Evolutionary conservation across 1,140 invertebrate species (phyloP).

Genomic region (Oedothorax gibbosus): DNA sequence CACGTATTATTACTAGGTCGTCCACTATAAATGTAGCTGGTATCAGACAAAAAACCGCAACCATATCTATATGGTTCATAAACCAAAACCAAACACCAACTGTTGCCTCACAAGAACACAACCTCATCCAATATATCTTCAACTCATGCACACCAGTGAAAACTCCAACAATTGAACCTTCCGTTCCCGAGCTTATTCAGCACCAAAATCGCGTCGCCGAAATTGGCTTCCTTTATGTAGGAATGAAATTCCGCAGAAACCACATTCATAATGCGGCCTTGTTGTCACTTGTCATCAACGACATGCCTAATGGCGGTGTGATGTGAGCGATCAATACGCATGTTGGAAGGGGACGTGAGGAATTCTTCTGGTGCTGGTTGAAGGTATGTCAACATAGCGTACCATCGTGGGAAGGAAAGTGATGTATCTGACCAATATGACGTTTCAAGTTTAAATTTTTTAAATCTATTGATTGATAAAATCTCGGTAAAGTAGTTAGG

Average conservation of each 20-base stretch:
- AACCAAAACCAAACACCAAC: no score
- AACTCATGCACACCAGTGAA: background rate
- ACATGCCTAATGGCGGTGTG: conserved; percentile 41
- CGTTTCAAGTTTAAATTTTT: no score
- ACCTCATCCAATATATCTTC: background rate
- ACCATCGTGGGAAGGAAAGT: no score
- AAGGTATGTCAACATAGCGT: background rate
- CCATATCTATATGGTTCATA: no score
- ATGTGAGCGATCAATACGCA: conserved; percentile 23
- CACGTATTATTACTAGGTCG: no score
- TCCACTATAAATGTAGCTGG: no score
- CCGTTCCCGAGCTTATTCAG: conserved; percentile 13
- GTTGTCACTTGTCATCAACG: conserved; percentile 45
- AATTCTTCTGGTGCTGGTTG: background rate
- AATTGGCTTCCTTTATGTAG: background rate
- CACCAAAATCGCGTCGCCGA: conserved; percentile 13
- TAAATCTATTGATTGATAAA: no score
- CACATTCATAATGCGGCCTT: conserved; percentile 42
- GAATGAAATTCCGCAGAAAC: conserved; percentile 36
- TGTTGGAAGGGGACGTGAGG: conserved; percentile 4
- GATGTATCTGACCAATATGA: no score
- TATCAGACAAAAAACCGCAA: no score
- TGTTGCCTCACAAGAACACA: background rate
- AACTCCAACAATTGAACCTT: conserved; percentile 26
- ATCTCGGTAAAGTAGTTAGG: no score